Conservation (phyloP, 2,797 vertebrate species). For the Spea hammondii region DNA sequence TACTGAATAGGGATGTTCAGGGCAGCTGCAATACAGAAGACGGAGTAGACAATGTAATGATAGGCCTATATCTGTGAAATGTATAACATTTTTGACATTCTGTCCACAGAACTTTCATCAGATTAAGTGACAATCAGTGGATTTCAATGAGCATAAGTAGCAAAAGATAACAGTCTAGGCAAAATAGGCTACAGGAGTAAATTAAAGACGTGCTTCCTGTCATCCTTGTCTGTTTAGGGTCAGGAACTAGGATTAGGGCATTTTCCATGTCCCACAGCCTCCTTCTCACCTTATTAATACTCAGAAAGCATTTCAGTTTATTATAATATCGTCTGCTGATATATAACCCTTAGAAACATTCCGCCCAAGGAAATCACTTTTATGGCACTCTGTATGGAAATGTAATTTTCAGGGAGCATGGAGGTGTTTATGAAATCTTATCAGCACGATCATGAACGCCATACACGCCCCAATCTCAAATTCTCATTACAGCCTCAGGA, state of each 20-base stretch:
- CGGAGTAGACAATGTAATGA: too few species aligned
- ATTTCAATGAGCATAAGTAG: background rate
- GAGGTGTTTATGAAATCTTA: slow-evolving; percentile 68
- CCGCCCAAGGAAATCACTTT: slow-evolving; percentile 55
- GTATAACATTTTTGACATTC: background rate
- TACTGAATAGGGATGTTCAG: too few species aligned
- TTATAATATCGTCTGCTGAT: slow-evolving; percentile 77
- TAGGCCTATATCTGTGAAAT: too few species aligned
- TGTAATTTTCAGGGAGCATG: slow-evolving; percentile 66
- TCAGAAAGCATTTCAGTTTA: slow-evolving; percentile 62
- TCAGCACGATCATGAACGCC: slow-evolving; percentile 65
- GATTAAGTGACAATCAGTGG: background rate
- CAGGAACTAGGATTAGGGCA: slow-evolving; percentile 7
- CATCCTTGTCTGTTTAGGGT: slow-evolving; percentile 18
- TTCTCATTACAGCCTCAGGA: slow-evolving; percentile 39
- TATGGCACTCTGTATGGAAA: slow-evolving; percentile 63
- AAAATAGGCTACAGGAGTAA: slow-evolving; percentile 1
- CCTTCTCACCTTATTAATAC: slow-evolving; percentile 23
- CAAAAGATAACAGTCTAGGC: slow-evolving; percentile 1
- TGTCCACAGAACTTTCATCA: background rate
- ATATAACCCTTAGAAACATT: slow-evolving; percentile 68
- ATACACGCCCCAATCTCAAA: slow-evolving; percentile 46
- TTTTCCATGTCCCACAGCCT: slow-evolving; percentile 25
- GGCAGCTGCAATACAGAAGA: too few species aligned
- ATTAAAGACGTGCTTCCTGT: slow-evolving; percentile 7